These are phyloP conservation scores for Drosophila neonasuta DNA, from an alignment of 2,888 invertebrate genomes.

Conservation along the genomic window DNA sequence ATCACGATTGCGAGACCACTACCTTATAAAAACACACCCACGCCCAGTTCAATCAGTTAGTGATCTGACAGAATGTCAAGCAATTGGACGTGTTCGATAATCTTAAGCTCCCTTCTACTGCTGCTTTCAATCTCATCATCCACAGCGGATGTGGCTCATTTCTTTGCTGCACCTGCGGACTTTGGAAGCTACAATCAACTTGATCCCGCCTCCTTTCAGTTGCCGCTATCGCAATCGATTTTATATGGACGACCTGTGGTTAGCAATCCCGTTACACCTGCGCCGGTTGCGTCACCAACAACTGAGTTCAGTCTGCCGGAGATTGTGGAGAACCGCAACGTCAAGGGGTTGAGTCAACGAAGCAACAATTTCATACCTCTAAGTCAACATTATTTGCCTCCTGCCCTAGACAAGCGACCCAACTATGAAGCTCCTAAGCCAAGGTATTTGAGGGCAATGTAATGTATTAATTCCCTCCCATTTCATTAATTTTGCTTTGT, in stretches of 20 bases:
- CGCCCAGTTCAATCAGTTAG: conserved; percentile 42
- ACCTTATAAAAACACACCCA: conserved; percentile 64
- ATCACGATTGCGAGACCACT: conserved; percentile 52
- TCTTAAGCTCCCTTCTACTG: conserved; percentile 10
- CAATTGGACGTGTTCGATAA: conserved; percentile 40
- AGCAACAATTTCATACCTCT: conserved; percentile 78
- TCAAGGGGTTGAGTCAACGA: conserved; percentile 48
- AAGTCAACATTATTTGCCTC: conserved; percentile 73
- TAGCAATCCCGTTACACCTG: conserved; percentile 37
- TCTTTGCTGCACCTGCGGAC: conserved; percentile 66
- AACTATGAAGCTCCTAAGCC: conserved; percentile 73
- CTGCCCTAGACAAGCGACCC: conserved; percentile 67
- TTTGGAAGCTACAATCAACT: conserved; percentile 63
- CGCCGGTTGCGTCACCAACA: conserved; percentile 68
- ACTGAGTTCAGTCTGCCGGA: conserved; percentile 79
- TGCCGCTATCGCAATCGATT: conserved; percentile 47
- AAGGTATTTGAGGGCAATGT: conserved; percentile 43
- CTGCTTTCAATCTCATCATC: background rate
- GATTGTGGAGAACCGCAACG: conserved; percentile 78
- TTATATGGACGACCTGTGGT: conserved; percentile 59
- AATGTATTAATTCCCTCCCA: background rate
- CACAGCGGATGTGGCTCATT: conserved; percentile 73
- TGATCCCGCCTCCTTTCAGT: conserved; percentile 55
- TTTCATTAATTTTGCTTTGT: background rate
- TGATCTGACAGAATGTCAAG: conserved; percentile 54